Percentiles rank a stretch among this genome's conserved stretches.
These are phyloP conservation scores for Laterallus jamaicensis DNA, from an alignment of 2,113 vertebrate species.

Conservation along the genomic window DNA sequence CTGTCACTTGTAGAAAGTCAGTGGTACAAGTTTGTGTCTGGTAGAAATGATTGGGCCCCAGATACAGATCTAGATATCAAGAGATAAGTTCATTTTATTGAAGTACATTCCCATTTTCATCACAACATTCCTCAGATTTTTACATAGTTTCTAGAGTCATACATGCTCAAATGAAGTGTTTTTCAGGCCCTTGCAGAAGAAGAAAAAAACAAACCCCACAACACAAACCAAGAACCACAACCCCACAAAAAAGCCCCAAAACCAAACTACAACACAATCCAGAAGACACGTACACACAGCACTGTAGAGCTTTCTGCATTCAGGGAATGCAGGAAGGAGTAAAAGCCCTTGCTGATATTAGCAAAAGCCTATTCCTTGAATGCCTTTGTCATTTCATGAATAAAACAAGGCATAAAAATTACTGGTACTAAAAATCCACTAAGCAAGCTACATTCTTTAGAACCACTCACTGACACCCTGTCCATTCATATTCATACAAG, in stretches of 20 bases:
- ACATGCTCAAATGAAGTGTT: background rate
- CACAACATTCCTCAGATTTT: background rate
- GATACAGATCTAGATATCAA: background rate
- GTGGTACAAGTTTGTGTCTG: background rate
- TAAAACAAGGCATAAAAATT: background rate
- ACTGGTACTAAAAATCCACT: background rate
- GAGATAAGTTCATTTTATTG: background rate
- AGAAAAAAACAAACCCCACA: too few species aligned
- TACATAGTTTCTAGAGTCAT: background rate
- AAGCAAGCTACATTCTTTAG: background rate
- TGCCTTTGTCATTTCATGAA: background rate
- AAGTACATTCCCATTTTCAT: background rate
- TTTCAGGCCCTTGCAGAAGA: background rate
- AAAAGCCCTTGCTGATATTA: background rate
- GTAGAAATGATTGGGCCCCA: background rate
- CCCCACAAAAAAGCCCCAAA: background rate
- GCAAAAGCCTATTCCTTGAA: background rate
- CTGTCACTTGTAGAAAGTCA: background rate
- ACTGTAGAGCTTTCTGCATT: background rate
- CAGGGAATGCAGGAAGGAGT: background rate
- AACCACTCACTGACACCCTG: background rate
- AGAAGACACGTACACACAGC: accelerated
- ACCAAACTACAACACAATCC: background rate
- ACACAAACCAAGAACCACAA: background rate
- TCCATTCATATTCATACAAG: background rate